Base-by-base conservation (phyloP, 2,113 vertebrate species). In the Macquaria australasica region DNA sequence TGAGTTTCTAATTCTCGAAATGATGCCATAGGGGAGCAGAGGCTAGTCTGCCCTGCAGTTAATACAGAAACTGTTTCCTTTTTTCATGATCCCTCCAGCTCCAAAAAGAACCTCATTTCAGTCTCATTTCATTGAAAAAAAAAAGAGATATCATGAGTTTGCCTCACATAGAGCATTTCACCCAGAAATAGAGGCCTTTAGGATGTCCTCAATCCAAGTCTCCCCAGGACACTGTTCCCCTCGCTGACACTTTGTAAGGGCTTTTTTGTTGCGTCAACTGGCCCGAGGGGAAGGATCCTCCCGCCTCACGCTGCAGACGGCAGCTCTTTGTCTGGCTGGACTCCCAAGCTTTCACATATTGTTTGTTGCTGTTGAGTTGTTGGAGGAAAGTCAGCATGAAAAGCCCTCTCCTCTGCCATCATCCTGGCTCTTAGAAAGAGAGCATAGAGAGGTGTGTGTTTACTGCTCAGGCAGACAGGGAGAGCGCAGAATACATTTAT, bases 1-100 rank as follows among this genome's bases (percentile, higher is more conserved):
- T 25, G 39, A 84, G 70, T 88, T 87, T 84, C 73, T 71, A 80
- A 87, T 78, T 63, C 81, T 92, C 45, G 59, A 83, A 87, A 80
- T 71, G 77, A 81, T 86, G 82, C 82, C 16, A 55, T 78, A 72
- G 67, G 79, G 79, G 77, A 86, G 72, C 55, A 34, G 60, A 67
- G 81, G 68, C 84, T 73, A 82, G 51, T 74, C 76, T 76, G 21
- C 78, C 81, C 71, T 50, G 73, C 41, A 81, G 79, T 87, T 77
- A 64, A 69, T 68, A 79, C 70, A 82, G 37, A 83, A 87, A 60
- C 56, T 43, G 82, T 70, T 88, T 82, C 45, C 75, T 55, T 72
- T 87, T 87, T 78, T 70, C 5, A 55, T 87, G 72, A 91, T 81
- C 60, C 56, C 16, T 58, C 21, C 62, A 53, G 56, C 64, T 39